These are phyloP conservation scores for Venustaconcha ellipsiformis DNA, from an alignment of 1,140 invertebrate genomes.

Conservation along the genomic window DNA sequence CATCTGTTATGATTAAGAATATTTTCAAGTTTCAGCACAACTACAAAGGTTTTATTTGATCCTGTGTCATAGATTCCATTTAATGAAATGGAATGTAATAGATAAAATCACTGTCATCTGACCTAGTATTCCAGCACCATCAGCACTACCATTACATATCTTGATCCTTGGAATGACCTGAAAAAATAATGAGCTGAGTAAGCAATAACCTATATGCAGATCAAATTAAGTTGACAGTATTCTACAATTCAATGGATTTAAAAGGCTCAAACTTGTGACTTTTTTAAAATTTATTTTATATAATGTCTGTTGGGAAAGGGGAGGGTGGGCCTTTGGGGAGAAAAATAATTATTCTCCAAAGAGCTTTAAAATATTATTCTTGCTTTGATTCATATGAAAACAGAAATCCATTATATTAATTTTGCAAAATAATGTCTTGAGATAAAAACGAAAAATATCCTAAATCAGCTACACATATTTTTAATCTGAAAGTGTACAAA, in stretches of 20 bases:
- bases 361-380: too few relatives aligned
- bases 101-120: constrained; percentile 3
- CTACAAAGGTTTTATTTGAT: too few relatives aligned
- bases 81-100: neutral
- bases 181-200: constrained; percentile 27
- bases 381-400: neutral
- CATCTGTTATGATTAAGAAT: too few relatives aligned
- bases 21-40: too few relatives aligned
- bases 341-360: too few relatives aligned
- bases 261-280: neutral
- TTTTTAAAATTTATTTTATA: neutral
- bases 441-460: neutral
- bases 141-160: constrained; percentile 63
- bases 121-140: constrained; percentile 71
- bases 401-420: neutral
- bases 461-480: neutral
- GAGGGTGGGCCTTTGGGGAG: too few relatives aligned
- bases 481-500: neutral
- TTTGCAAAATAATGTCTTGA: too few relatives aligned
- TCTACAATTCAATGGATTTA: too few relatives aligned
- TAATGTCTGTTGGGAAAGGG: too few relatives aligned
- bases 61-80: neutral
- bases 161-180: constrained; percentile 68
- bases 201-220: neutral
- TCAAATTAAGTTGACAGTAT: neutral